phyloP scores from a whole-genome alignment of 2,797 vertebrate species.

The Rallus crepitans region DNA sequence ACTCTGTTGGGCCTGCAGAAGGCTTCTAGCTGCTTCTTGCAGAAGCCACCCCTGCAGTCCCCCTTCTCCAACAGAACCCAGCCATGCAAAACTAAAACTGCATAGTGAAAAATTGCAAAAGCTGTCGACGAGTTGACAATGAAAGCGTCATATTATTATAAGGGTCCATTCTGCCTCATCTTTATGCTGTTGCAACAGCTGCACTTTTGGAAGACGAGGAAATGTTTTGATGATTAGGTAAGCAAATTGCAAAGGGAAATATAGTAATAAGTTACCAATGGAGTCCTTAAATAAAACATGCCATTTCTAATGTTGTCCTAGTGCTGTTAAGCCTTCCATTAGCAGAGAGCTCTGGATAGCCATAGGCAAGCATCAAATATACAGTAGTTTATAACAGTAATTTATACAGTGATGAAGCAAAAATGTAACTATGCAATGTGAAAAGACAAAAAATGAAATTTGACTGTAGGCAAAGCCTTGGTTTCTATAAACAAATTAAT shows the following conservation, averaged over 20 bases:
- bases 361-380: constrained; percentile 65
- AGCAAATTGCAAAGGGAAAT: constrained; percentile 77
- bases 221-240: constrained; percentile 73
- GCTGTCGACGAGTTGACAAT: not conserved
- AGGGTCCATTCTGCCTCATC: not conserved
- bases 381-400: constrained; percentile 61
- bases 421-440: constrained; percentile 2
- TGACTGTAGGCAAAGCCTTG: constrained; percentile 30
- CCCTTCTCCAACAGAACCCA: too few species aligned
- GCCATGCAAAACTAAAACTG: too few species aligned
- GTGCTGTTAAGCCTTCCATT: constrained; percentile 43
- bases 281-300: constrained; percentile 78
- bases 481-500: constrained; percentile 54
- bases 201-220: constrained; percentile 59
- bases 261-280: constrained; percentile 51
- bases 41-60: too few species aligned
- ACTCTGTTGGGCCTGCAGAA: too few species aligned
- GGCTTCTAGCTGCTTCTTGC: too few species aligned
- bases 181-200: constrained; percentile 25
- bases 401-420: constrained; percentile 26
- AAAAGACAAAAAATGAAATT: constrained; percentile 46
- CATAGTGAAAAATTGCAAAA: not conserved
- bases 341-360: constrained; percentile 50
- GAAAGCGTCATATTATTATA: not conserved
- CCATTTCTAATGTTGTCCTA: constrained; percentile 69